Percentiles rank a stretch among this genome's conserved stretches.
Evolutionary conservation across 2,113 vertebrate genomes (phyloP).

Genomic region (Trichechus manatus): DNA sequence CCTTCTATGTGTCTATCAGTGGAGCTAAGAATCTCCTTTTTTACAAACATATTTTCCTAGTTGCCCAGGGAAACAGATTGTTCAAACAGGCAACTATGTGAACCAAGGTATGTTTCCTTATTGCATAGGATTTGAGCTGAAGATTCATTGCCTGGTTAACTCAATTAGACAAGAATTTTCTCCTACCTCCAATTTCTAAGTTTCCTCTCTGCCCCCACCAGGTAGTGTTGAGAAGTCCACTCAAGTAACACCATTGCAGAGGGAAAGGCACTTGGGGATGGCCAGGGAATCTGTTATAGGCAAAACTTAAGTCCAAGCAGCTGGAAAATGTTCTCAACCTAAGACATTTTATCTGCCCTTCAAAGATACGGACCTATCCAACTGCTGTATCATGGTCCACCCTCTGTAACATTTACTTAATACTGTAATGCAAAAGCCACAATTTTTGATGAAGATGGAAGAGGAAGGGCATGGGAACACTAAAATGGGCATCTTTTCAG

Average conservation of each 20-base stretch:
- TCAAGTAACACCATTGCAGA: not conserved
- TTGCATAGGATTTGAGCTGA: not conserved
- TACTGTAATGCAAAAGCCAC: not conserved
- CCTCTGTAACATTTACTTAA: not conserved
- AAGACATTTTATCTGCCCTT: not conserved
- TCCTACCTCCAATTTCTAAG: not conserved
- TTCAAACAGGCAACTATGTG: not conserved
- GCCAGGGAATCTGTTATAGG: not conserved
- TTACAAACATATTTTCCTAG: not conserved
- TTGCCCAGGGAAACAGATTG: not conserved
- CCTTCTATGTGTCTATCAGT: not conserved
- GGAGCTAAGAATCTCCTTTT: not conserved
- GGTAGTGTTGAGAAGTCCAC: not conserved
- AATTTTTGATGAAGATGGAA: slow-evolving; percentile 5
- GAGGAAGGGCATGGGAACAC: not conserved
- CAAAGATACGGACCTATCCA: not conserved
- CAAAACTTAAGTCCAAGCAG: not conserved
- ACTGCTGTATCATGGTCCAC: not conserved
- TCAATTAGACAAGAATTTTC: not conserved
- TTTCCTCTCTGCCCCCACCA: not conserved
- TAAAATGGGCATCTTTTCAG: not conserved
- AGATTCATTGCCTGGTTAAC: not conserved
- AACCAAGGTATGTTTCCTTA: not conserved
- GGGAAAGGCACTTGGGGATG: not conserved
- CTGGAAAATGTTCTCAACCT: not conserved